A percentile compares a stretch with the other conserved stretches of the same genome.
These are phyloP conservation scores for Eira barbara DNA, from an alignment of 2,113 vertebrate genomes.

Conservation along the genomic window DNA sequence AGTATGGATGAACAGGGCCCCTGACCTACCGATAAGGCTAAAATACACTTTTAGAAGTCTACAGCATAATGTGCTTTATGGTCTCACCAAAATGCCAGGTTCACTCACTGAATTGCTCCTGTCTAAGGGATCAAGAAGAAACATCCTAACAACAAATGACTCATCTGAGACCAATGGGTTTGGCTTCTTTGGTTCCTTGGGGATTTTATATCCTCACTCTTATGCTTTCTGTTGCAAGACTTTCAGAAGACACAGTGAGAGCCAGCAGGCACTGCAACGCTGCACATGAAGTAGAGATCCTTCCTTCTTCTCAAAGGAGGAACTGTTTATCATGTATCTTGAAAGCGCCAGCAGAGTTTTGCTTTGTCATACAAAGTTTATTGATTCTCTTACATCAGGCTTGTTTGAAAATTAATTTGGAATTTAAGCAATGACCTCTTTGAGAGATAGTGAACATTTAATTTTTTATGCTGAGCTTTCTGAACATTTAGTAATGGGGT, in stretches of 20 bases:
- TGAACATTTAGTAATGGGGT: conserved; percentile 68
- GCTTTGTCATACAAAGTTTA: conserved; percentile 73
- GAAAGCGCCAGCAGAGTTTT: conserved; percentile 55
- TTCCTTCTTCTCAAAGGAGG: not conserved
- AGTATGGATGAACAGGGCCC: not conserved
- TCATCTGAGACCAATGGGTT: not conserved
- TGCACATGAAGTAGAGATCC: not conserved
- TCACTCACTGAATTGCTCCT: conserved; percentile 20
- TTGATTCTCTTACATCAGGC: conserved; percentile 71
- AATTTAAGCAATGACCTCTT: conserved; percentile 77
- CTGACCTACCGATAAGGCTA: not conserved
- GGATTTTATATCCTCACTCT: not conserved
- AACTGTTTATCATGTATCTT: conserved; percentile 33
- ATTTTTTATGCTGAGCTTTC: conserved; percentile 73
- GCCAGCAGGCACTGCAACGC: not conserved
- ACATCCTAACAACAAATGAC: not conserved
- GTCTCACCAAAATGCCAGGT: not conserved
- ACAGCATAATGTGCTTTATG: not conserved
- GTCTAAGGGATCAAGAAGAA: conserved; percentile 3
- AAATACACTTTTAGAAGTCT: not conserved
- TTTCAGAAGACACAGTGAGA: not conserved
- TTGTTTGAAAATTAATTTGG: conserved; percentile 78
- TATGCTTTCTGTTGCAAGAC: not conserved
- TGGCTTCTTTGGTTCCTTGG: not conserved
- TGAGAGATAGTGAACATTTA: conserved; percentile 74